Evolutionary conservation across 2,888 invertebrate genomes (phyloP).

Genomic region (Pomacea canaliculata): DNA sequence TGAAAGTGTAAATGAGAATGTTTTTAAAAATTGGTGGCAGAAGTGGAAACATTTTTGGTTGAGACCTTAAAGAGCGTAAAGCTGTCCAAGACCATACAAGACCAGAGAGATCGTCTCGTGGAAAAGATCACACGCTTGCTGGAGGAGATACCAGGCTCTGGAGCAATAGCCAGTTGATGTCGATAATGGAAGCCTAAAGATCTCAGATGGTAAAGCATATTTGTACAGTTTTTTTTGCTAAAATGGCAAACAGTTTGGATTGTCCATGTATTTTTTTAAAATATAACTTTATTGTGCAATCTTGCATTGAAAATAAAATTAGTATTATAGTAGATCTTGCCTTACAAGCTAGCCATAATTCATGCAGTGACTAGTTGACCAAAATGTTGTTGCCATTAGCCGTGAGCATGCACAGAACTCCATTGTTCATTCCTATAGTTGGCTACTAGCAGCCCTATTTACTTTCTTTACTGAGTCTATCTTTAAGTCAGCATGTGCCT

Average conservation of each 20-base stretch:
- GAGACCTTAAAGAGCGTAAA: conserved; percentile 18
- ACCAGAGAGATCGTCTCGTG: conserved; percentile 12
- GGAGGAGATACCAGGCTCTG: conserved; percentile 17
- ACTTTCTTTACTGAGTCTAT: no score
- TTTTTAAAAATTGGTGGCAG: not conserved
- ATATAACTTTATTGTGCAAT: not conserved
- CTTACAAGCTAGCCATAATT: no score
- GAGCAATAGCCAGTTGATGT: not conserved
- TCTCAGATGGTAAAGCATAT: not conserved
- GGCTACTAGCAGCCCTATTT: no score
- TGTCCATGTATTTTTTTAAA: not conserved
- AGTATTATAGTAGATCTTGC: not conserved
- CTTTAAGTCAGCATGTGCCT: no score
- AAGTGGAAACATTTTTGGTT: conserved; percentile 20
- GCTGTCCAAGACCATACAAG: conserved; percentile 5
- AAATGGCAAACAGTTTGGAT: not conserved
- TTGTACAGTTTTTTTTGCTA: not conserved
- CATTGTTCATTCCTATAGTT: no score
- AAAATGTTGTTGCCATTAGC: no score
- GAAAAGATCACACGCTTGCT: conserved; percentile 15
- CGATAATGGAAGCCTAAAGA: not conserved
- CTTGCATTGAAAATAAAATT: not conserved
- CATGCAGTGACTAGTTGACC: no score
- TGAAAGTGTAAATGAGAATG: not conserved
- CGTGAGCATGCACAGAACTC: no score